These are phyloP conservation scores for Limnephilus rhombicus DNA, from an alignment of 2,888 invertebrate genomes.

Conservation along the genomic window DNA sequence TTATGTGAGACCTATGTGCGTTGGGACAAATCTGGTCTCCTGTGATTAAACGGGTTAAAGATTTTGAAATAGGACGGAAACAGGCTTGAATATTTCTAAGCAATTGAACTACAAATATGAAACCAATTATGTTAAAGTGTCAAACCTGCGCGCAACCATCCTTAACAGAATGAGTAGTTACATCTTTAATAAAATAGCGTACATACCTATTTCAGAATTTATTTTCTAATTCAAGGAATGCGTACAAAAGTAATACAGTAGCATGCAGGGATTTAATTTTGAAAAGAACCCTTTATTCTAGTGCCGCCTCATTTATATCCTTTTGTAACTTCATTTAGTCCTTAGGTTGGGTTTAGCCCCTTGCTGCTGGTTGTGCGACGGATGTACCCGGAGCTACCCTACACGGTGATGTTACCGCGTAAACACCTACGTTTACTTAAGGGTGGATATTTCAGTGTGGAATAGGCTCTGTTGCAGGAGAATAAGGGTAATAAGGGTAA, in stretches of 20 bases:
- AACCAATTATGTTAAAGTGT: no score
- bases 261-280: background rate
- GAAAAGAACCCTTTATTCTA: conserved; percentile 35
- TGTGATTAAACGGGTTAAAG: no score
- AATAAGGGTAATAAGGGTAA: conserved; percentile 40
- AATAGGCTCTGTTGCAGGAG: conserved; percentile 31
- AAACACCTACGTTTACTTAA: conserved; percentile 58
- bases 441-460: conserved; percentile 48
- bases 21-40: no score
- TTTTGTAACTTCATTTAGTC: conserved; percentile 41
- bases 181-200: no score
- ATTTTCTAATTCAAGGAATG: background rate
- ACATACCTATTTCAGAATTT: background rate
- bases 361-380: background rate
- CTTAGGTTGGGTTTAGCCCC: conserved; percentile 35
- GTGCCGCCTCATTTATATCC: conserved; percentile 33
- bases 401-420: conserved; percentile 55
- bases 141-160: no score
- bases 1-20: no score
- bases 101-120: no score
- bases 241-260: background rate
- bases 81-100: no score
- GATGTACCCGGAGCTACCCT: conserved; percentile 47
- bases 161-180: no score
- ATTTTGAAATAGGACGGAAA: no score